Percentiles rank a stretch among this genome's conserved stretches.
Conservation (phyloP, 2,888 invertebrate species). For the Agrotis segetum region DNA sequence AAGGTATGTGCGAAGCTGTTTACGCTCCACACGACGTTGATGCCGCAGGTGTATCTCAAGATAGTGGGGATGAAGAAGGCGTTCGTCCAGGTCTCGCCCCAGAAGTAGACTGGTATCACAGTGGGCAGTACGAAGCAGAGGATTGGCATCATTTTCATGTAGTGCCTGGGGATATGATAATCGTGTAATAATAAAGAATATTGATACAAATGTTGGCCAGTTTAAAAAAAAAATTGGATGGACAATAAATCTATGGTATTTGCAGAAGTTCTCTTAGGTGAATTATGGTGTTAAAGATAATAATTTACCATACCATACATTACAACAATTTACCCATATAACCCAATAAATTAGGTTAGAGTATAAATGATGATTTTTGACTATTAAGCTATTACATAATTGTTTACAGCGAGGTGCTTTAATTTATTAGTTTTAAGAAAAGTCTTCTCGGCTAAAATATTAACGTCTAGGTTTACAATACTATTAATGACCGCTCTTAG, state of each 20-base stretch:
- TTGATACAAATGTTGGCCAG: too few species aligned
- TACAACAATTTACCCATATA: too few species aligned
- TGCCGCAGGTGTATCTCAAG: conserved; percentile 94
- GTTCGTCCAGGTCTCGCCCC: conserved; percentile 94
- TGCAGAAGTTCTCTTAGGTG: too few species aligned
- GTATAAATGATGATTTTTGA: background rate
- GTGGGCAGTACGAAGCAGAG: conserved; percentile 96
- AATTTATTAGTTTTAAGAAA: background rate
- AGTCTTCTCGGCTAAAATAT: background rate
- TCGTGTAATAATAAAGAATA: background rate
- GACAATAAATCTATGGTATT: too few species aligned
- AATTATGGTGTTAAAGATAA: too few species aligned
- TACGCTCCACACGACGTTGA: conserved; percentile 97
- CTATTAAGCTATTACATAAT: background rate
- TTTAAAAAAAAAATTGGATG: background rate
- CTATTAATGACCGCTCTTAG: conserved; percentile 8
- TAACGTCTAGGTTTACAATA: background rate
- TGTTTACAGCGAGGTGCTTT: background rate
- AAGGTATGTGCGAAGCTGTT: conserved; percentile 98
- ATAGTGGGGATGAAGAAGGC: conserved; percentile 95
- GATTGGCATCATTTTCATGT: conserved; percentile 94
- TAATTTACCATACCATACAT: too few species aligned
- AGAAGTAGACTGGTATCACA: conserved; percentile 94
- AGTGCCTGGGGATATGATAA: conserved; percentile 88
- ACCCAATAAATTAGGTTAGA: too few species aligned